Conservation (phyloP, 1,140 invertebrate species). For the Saccostrea glomerata region DNA sequence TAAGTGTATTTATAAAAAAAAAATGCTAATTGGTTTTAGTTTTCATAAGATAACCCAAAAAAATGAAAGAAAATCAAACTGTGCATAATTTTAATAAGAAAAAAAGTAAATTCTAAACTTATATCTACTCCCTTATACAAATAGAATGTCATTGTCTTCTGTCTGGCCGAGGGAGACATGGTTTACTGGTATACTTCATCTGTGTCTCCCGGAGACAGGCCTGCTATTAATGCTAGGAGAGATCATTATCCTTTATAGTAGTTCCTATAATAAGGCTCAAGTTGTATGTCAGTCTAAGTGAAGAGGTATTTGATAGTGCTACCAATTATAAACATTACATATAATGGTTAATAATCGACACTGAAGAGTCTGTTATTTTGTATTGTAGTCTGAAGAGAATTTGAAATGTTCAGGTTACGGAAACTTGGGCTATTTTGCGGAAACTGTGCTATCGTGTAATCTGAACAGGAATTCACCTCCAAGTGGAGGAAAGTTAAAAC, state of each 20-base stretch:
- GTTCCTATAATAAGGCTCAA: background rate
- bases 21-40: too few relatives aligned
- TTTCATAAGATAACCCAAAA: too few relatives aligned
- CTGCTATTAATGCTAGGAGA: background rate
- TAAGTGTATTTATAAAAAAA: too few relatives aligned
- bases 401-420: background rate
- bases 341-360: background rate
- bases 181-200: background rate
- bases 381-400: background rate
- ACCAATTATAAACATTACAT: background rate
- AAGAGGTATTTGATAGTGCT: background rate
- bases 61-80: too few relatives aligned
- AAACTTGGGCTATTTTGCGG: slow-evolving; percentile 15
- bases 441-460: slow-evolving; percentile 31
- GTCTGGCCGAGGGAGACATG: background rate
- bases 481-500: slow-evolving; percentile 31
- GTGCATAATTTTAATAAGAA: too few relatives aligned
- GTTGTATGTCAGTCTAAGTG: background rate
- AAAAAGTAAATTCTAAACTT: too few relatives aligned
- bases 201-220: background rate
- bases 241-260: background rate
- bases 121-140: background rate
- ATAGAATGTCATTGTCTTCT: background rate
- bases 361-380: background rate
- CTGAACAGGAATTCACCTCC: background rate